Percentiles rank a stretch among this genome's conserved stretches.
Conservation (phyloP, 2,797 vertebrate genomes). For the Zalophus californianus region DNA sequence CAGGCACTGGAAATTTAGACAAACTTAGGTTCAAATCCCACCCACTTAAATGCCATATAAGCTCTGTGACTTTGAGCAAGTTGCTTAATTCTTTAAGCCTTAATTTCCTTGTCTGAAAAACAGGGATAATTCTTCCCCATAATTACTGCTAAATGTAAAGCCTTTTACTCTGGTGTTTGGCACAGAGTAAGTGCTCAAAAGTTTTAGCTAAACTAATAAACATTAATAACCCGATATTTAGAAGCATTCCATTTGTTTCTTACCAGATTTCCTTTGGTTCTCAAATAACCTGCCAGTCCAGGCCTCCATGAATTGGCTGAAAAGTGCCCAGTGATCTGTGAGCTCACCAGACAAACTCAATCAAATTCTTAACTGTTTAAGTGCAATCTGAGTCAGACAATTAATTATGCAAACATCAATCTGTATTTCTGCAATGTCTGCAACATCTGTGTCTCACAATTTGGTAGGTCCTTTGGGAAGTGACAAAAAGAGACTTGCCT, state of each 20-base stretch:
- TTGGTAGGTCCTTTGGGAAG: background rate
- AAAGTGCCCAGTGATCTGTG: background rate
- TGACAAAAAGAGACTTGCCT: background rate
- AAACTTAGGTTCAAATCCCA: background rate
- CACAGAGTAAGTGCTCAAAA: background rate
- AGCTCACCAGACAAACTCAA: background rate
- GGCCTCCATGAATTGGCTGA: background rate
- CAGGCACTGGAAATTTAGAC: background rate
- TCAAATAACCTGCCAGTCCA: background rate
- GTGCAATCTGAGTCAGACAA: background rate
- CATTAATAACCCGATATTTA: background rate
- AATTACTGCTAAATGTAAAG: background rate
- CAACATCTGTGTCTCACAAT: background rate
- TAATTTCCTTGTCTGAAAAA: constrained; percentile 30
- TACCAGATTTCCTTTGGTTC: background rate
- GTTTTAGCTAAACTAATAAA: background rate
- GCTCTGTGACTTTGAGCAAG: background rate
- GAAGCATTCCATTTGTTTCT: background rate
- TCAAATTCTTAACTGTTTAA: background rate
- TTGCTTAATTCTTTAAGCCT: background rate
- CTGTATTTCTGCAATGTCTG: background rate
- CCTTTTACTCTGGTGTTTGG: background rate
- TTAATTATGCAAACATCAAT: background rate
- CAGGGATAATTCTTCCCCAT: background rate
- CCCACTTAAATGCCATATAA: background rate